Conservation (phyloP, 35 echinoderm and acorn worm genomes). For the Hemicentrotus pulcherrimus region DNA sequence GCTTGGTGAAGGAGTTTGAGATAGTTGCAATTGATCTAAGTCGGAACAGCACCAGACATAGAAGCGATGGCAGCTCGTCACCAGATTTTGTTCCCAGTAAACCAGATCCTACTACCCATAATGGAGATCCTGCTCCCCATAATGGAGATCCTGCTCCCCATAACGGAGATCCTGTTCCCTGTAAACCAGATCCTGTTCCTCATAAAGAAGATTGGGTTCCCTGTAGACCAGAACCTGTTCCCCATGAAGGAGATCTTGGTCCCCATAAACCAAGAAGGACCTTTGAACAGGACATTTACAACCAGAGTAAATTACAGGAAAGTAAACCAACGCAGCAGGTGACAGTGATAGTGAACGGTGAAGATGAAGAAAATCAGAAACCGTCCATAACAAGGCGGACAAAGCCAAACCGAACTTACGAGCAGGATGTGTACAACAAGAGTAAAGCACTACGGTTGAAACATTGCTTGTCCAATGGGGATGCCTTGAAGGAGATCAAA, state of each 20-base stretch:
- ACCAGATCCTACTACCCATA: too few relatives aligned
- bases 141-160: too few relatives aligned
- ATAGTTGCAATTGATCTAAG: background rate
- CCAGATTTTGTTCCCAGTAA: background rate
- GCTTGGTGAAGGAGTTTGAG: constrained; percentile 41
- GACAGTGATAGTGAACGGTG: background rate
- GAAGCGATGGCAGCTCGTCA: background rate
- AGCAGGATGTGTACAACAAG: background rate
- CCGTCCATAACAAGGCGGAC: background rate
- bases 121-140: too few relatives aligned
- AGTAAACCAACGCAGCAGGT: background rate
- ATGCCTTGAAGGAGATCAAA: background rate
- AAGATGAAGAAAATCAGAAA: background rate
- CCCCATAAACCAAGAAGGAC: constrained; percentile 21
- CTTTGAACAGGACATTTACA: constrained; percentile 27
- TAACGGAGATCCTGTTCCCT: too few relatives aligned
- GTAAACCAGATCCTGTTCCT: too few relatives aligned
- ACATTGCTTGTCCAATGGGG: constrained; percentile 22
- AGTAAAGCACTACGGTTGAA: background rate
- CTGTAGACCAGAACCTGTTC: background rate
- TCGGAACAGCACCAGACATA: background rate
- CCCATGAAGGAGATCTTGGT: background rate
- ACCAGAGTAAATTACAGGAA: constrained; percentile 5
- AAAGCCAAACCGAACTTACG: background rate
- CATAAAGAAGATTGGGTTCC: too few relatives aligned